phyloP scores from a whole-genome alignment of 2,113 vertebrate species.

The Scomber scombrus region DNA sequence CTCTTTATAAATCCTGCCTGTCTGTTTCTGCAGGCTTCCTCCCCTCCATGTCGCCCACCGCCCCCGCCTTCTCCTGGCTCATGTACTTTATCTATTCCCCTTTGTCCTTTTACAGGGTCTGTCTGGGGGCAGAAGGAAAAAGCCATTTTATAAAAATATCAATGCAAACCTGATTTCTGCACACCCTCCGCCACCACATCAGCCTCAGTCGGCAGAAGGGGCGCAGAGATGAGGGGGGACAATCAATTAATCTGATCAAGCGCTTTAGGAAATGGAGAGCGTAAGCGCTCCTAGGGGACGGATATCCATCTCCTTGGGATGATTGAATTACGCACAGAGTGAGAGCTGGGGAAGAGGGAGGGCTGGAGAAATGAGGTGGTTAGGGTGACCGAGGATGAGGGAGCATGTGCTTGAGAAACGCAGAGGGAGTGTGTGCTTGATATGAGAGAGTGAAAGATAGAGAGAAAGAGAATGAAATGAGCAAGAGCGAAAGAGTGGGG shows the following conservation, averaged over 20 bases:
- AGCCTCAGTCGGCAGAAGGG: conserved; percentile 55
- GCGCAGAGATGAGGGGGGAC: conserved; percentile 47
- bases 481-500: conserved; percentile 43
- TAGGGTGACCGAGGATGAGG: conserved; percentile 74
- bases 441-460: conserved; percentile 55
- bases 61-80: conserved; percentile 5
- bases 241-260: conserved; percentile 92
- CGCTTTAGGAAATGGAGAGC: conserved; percentile 88
- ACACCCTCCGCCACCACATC: conserved; percentile 46
- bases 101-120: conserved; percentile 71
- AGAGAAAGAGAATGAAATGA: conserved; percentile 54
- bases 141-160: conserved; percentile 85
- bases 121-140: conserved; percentile 68
- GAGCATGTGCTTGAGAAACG: conserved; percentile 62
- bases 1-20: conserved; percentile 60
- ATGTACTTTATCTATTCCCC: conserved; percentile 67
- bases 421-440: conserved; percentile 58
- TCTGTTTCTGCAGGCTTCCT: conserved; percentile 47
- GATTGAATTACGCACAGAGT: conserved; percentile 87
- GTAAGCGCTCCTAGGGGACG: conserved; percentile 86
- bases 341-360: conserved; percentile 72
- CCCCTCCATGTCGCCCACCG: conserved; percentile 7
- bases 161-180: conserved; percentile 84
- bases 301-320: conserved; percentile 87
- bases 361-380: conserved; percentile 73